A percentile compares a stretch with the other conserved stretches of the same genome.
phyloP scores from a whole-genome alignment of 2,888 invertebrate genomes.

The Yponomeuta plumbellus region DNA sequence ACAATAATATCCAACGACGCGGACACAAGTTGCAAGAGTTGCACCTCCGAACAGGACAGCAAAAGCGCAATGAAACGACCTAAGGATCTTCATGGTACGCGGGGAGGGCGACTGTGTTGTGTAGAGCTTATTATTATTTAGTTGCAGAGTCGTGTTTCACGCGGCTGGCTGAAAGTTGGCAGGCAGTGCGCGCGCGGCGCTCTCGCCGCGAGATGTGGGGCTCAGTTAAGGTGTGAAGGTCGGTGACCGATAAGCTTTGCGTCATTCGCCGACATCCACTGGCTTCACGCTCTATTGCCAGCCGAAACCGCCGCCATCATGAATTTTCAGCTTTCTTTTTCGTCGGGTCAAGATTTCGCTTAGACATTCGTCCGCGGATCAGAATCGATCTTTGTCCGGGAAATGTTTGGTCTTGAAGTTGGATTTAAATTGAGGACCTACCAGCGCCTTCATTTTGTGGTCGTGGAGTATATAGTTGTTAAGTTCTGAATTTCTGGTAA shows the following conservation, averaged over 20 bases:
- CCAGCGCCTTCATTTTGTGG: too few relatives aligned
- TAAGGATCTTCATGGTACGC: too few relatives aligned
- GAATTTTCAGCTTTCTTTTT: conserved; percentile 9
- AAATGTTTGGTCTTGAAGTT: not conserved
- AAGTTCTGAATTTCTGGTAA: too few relatives aligned
- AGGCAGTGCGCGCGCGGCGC: conserved; percentile 40
- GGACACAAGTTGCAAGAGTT: too few relatives aligned
- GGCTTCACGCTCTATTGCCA: conserved; percentile 34
- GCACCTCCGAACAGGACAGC: too few relatives aligned
- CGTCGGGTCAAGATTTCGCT: not conserved
- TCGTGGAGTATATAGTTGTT: too few relatives aligned
- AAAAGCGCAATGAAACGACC: too few relatives aligned
- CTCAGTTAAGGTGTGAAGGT: conserved; percentile 73
- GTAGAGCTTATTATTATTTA: not conserved
- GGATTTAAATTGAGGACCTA: not conserved
- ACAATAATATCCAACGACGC: too few relatives aligned
- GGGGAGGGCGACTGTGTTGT: too few relatives aligned
- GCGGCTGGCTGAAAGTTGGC: conserved; percentile 7
- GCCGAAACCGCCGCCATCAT: not conserved
- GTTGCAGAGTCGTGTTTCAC: not conserved
- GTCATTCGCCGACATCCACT: conserved; percentile 55
- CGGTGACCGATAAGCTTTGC: conserved; percentile 72
- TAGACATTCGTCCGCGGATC: not conserved
- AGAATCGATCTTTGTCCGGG: not conserved
- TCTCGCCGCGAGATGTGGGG: conserved; percentile 57